Conservation (phyloP, 2,888 invertebrate genomes). For the Ctenicera cuprea region DNA sequence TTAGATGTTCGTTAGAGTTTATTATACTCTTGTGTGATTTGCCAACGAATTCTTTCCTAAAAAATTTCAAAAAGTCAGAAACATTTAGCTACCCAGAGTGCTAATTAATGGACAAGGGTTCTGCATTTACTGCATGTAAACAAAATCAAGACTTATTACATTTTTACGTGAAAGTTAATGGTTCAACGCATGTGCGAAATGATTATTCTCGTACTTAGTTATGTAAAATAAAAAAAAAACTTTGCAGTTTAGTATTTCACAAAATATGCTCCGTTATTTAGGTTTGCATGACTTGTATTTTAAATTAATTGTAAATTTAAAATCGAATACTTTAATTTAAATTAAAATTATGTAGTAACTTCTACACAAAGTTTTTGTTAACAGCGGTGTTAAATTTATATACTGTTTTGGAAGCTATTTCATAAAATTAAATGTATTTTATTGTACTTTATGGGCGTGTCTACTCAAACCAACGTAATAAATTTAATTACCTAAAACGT, state of each 20-base stretch:
- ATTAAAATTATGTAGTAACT: neutral
- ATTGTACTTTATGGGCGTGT: too few species aligned
- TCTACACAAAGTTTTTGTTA: neutral
- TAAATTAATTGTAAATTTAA: too few species aligned
- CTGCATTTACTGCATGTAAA: constrained; percentile 24
- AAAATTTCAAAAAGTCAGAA: constrained; percentile 10
- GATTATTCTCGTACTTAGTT: neutral
- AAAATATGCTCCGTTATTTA: too few species aligned
- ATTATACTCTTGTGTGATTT: neutral
- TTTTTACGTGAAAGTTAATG: constrained; percentile 19
- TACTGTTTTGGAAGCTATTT: too few species aligned
- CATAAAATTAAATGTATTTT: too few species aligned
- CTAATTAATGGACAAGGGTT: constrained; percentile 26
- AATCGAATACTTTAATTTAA: too few species aligned
- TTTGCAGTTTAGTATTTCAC: neutral
- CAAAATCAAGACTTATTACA: constrained; percentile 26
- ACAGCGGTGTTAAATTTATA: too few species aligned
- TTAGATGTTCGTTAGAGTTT: too few species aligned
- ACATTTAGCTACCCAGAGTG: constrained; percentile 5
- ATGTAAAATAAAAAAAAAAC: too few species aligned
- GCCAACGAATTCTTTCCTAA: constrained; percentile 15
- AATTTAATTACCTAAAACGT: too few species aligned
- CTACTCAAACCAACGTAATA: too few species aligned
- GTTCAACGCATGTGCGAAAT: constrained; percentile 20
- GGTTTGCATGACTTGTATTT: too few species aligned